These are phyloP conservation scores for Acronicta alni DNA, from an alignment of 2,888 invertebrate species.

Conservation along the genomic window DNA sequence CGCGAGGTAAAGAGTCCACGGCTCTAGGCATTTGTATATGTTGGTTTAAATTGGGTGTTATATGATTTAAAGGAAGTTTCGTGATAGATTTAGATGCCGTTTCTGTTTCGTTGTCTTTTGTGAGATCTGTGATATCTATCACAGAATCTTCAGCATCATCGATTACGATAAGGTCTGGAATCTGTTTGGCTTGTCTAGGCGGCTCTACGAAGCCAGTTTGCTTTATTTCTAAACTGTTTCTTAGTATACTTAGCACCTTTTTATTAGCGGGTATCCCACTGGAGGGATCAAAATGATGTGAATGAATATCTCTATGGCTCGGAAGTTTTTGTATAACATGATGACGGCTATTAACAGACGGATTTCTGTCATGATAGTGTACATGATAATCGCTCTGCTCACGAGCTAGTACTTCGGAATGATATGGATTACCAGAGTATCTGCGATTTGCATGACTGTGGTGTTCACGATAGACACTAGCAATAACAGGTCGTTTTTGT, in stretches of 20 bases:
- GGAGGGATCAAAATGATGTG: constrained; percentile 73
- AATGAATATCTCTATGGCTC: constrained; percentile 76
- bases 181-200: constrained; percentile 82
- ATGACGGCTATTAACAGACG: constrained; percentile 72
- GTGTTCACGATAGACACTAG: constrained; percentile 74
- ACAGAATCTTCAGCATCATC: constrained; percentile 85
- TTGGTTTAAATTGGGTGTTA: constrained; percentile 65
- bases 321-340: constrained; percentile 82
- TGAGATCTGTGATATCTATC: constrained; percentile 84
- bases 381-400: constrained; percentile 76
- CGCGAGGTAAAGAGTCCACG: constrained; percentile 90
- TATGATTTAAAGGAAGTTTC: constrained; percentile 60
- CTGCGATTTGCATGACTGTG: constrained; percentile 71
- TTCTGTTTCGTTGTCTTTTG: constrained; percentile 77
- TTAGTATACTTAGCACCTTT: constrained; percentile 91
- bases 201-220: constrained; percentile 88
- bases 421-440: constrained; percentile 71
- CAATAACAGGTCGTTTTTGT: constrained; percentile 71
- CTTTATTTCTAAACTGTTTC: constrained; percentile 92
- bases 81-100: constrained; percentile 58
- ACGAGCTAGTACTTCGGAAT: constrained; percentile 69
- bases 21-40: constrained; percentile 92
- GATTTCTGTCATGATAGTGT: constrained; percentile 77
- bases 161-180: constrained; percentile 86
- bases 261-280: constrained; percentile 90